Evolutionary conservation across 2,113 vertebrate genomes (phyloP).

Genomic region (Mirounga angustirostris): DNA sequence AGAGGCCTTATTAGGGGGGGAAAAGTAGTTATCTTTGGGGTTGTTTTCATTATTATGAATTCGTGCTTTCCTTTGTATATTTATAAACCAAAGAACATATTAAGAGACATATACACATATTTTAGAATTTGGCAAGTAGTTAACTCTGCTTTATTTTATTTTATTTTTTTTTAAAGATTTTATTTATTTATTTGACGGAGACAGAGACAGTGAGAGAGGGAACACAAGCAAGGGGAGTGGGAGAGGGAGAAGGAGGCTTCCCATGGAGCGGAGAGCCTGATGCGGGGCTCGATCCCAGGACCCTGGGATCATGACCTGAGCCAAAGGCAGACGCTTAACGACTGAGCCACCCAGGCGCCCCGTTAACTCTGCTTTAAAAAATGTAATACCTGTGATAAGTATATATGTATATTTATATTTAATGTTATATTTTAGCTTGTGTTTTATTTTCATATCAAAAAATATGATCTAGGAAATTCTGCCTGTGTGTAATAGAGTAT

Average conservation of each 20-base stretch:
- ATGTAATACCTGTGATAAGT: neutral
- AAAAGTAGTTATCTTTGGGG: neutral
- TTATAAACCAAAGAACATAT: conserved; percentile 9
- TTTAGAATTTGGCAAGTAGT: neutral
- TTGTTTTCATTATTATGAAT: neutral
- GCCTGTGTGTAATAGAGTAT: neutral
- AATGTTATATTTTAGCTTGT: neutral
- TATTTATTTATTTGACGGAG: no score
- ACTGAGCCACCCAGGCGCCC: no score
- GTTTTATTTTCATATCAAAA: conserved; percentile 11
- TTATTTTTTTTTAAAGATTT: no score
- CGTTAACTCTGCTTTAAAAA: conserved; percentile 10
- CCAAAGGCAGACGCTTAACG: no score
- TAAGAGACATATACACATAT: neutral
- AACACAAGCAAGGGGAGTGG: no score
- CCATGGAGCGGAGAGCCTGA: no score
- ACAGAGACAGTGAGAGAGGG: no score
- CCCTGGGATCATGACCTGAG: no score
- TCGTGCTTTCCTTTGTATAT: neutral
- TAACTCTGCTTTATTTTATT: neutral
- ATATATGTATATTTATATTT: neutral
- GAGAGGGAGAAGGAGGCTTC: no score
- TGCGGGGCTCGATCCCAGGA: no score
- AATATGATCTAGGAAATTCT: neutral
- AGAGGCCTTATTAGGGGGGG: neutral